Evolutionary conservation across 2,113 vertebrate genomes (phyloP).

Genomic region (Equus przewalskii): DNA sequence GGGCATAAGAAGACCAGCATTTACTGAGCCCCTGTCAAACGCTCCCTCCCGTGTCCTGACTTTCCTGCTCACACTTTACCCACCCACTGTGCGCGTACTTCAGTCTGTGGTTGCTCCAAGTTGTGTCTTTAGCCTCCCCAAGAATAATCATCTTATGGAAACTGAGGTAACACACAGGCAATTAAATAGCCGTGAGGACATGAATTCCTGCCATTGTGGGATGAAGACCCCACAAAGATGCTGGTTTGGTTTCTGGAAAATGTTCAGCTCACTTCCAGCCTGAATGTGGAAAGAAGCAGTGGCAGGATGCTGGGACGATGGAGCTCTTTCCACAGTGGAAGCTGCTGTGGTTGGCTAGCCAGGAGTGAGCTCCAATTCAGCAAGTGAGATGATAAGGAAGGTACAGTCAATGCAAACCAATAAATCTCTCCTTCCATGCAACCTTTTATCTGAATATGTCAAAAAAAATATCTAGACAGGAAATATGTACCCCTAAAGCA

Average conservation of each 20-base stretch:
- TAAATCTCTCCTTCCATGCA: conserved; percentile 81
- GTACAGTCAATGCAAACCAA: conserved; percentile 72
- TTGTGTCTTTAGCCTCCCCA: background rate
- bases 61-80: background rate
- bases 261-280: background rate
- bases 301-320: conserved; percentile 60
- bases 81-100: background rate
- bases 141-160: background rate
- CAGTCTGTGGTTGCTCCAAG: background rate
- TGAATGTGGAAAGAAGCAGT: background rate
- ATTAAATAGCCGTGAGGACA: background rate
- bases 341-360: conserved; percentile 72
- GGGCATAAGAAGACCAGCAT: background rate
- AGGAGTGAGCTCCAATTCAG: conserved; percentile 69
- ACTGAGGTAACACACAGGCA: background rate
- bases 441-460: conserved; percentile 86
- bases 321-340: conserved; percentile 68
- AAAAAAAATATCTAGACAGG: conserved; percentile 83
- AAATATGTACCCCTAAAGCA: conserved; percentile 80
- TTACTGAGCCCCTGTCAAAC: too few species aligned
- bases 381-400: conserved; percentile 83
- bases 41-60: background rate
- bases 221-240: background rate
- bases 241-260: conserved; percentile 4
- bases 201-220: background rate